Evolutionary conservation across 2,888 invertebrate genomes (phyloP), one percentile per base, ranked within the genome.

Genomic region (Erebia palarica): DNA sequence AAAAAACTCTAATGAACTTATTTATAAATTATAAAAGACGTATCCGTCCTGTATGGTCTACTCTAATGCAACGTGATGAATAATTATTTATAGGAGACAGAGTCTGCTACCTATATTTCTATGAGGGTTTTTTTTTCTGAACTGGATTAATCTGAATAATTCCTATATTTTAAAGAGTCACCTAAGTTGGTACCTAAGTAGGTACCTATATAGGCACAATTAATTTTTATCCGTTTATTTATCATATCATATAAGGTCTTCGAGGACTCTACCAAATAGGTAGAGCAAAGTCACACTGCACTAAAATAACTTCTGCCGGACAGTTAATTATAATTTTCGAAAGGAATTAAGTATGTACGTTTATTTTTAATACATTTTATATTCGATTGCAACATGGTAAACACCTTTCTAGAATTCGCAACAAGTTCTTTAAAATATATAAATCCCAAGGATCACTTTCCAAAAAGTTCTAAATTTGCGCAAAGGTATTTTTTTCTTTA

Each of bases 381-480:
- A 18, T 61, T 47, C 61, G 61, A 47, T 49, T 63, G 49, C 63
- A 21, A 63, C 18, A 63, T 49, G n/a, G 47, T 47, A 61, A 63
- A 49, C 47, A 49, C 63, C 49, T 63, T 63, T 63, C 49, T 21
- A 63, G 18, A 49, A 16, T 63, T n/a, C 63, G 63, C 49, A 47
- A 63, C 47, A 21, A 55, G 55, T 55, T 11, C 9, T 59, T 59
- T 27, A 63, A 27, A 49, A 63, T 36, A 47, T 63, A 49, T 21
- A 14, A 63, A 18, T 21, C 14, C 13, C 63, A 63, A 63, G 47
- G 47, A 63, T 18, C 49, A 49, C 63, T 63, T 49, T 47, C 21
- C 44, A 61, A 61, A 44, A 61, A 44, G 14, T 44, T 44, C 61
- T 47, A 44, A 44, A 21, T 49, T 10, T 55, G 18, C 49, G 7